Evolutionary conservation across 2,888 invertebrate species (phyloP).

Genomic region (Diploptera punctata): DNA sequence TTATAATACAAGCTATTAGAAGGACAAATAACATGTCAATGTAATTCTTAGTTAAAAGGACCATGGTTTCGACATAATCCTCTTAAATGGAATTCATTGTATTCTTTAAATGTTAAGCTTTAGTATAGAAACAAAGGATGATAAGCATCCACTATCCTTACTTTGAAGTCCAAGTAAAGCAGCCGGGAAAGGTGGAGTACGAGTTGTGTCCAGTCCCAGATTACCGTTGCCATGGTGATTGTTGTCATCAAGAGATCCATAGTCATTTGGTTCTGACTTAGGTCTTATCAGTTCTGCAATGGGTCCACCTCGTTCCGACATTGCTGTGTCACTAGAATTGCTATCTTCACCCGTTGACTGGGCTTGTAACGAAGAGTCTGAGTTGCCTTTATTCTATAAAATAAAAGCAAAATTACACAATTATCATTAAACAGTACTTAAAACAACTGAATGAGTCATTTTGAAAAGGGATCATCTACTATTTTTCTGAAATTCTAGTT

Average conservation of each 20-base stretch:
- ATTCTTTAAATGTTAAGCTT: not conserved
- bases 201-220: constrained; percentile 67
- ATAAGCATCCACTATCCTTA: constrained; percentile 51
- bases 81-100: not conserved
- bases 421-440: no score
- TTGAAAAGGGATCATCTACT: no score
- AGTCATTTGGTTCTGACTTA: constrained; percentile 77
- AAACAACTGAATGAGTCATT: no score
- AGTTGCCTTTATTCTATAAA: constrained; percentile 58
- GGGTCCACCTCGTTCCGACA: constrained; percentile 63
- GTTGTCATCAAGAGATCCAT: constrained; percentile 66
- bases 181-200: constrained; percentile 79
- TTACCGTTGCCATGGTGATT: constrained; percentile 61
- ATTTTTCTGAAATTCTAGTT: no score
- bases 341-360: constrained; percentile 84
- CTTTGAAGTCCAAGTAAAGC: constrained; percentile 83
- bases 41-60: no score
- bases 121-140: no score
- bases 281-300: constrained; percentile 64
- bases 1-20: no score
- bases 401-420: constrained; percentile 24
- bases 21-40: no score
- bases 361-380: constrained; percentile 64
- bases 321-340: constrained; percentile 81
- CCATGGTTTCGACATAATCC: no score